A percentile compares a stretch with the other conserved stretches of the same genome.
These are phyloP conservation scores for Erinaceus europaeus DNA, from an alignment of 2,113 vertebrate species.

Conservation along the genomic window DNA sequence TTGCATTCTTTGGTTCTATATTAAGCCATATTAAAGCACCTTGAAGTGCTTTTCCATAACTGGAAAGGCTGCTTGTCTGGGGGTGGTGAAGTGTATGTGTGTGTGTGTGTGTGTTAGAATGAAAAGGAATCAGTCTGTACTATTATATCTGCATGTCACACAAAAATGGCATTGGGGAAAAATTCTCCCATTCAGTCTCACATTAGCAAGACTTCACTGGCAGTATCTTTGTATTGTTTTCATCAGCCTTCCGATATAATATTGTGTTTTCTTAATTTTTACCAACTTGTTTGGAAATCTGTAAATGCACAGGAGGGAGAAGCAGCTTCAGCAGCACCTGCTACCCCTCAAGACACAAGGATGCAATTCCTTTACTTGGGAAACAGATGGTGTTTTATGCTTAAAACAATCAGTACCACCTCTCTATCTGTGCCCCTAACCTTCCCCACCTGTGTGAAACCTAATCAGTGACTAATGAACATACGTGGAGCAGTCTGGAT, in stretches of 20 bases:
- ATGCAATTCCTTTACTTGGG: constrained; percentile 69
- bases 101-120: background rate
- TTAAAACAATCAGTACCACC: constrained; percentile 92
- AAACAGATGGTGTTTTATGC: constrained; percentile 96
- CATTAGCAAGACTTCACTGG: constrained; percentile 25
- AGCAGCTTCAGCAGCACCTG: constrained; percentile 52
- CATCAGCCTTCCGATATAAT: constrained; percentile 70
- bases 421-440: constrained; percentile 90
- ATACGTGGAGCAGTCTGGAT: constrained; percentile 93
- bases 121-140: constrained; percentile 60
- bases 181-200: constrained; percentile 60
- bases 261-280: constrained; percentile 59
- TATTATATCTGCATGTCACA: constrained; percentile 64
- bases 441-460: constrained; percentile 92
- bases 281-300: constrained; percentile 46
- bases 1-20: constrained; percentile 61
- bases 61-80: constrained; percentile 14
- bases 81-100: background rate
- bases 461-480: constrained; percentile 94
- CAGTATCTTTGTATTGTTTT: constrained; percentile 70
- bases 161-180: constrained; percentile 55
- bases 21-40: constrained; percentile 61
- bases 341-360: constrained; percentile 61
- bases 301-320: constrained; percentile 54
- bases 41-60: constrained; percentile 53